These are phyloP conservation scores for Aphelocoma coerulescens DNA, from an alignment of 2,113 vertebrate genomes.

Conservation along the genomic window DNA sequence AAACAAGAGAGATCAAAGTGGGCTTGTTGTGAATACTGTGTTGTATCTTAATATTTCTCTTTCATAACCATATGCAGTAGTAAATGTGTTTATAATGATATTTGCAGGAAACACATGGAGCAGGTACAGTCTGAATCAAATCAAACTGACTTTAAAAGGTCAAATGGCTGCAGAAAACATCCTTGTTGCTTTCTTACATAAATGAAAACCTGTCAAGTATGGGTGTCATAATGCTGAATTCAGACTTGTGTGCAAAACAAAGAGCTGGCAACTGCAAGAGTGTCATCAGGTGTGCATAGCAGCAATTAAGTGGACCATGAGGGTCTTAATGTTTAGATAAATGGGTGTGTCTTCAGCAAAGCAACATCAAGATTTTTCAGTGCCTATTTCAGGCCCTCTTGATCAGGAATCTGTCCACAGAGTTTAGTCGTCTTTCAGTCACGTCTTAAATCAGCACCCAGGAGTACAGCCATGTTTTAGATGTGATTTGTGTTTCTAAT, in stretches of 20 bases:
- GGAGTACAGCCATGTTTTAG: constrained; percentile 38
- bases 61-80: background rate
- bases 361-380: background rate
- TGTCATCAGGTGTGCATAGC: background rate
- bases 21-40: background rate
- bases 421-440: background rate
- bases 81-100: background rate
- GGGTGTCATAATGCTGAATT: background rate
- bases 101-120: background rate
- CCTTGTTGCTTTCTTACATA: background rate
- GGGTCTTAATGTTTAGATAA: background rate
- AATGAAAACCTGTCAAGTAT: background rate
- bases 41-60: background rate
- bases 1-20: background rate
- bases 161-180: background rate
- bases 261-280: background rate
- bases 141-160: background rate
- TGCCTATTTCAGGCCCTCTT: background rate
- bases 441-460: background rate
- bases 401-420: background rate
- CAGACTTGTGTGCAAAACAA: background rate
- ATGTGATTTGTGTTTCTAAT: constrained; percentile 53
- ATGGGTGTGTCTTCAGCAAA: background rate
- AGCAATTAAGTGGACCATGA: background rate
- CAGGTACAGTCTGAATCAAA: background rate